Percentiles rank a stretch among this genome's conserved stretches.
These are phyloP conservation scores for Trypoxylus dichotomus DNA, from an alignment of 1,140 invertebrate genomes.

Conservation along the genomic window DNA sequence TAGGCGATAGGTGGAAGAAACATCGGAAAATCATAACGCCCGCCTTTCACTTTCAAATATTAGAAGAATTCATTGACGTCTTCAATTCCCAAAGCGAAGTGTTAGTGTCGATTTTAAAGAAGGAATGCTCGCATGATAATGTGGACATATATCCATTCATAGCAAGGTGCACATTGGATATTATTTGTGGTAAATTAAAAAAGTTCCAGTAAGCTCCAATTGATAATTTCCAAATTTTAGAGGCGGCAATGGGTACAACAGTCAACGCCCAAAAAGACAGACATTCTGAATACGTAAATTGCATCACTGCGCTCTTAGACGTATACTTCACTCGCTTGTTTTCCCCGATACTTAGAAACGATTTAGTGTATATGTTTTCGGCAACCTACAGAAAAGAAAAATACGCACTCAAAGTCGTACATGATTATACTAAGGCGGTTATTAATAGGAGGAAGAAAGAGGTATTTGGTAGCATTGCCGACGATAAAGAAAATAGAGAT, in stretches of 20 bases:
- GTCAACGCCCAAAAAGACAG: constrained; percentile 69
- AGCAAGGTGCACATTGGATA: constrained; percentile 69
- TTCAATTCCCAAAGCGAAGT: constrained; percentile 56
- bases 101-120: constrained; percentile 61
- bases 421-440: constrained; percentile 69
- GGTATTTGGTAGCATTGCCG: constrained; percentile 27
- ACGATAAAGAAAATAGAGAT: constrained; percentile 28
- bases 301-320: constrained; percentile 61
- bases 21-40: background rate
- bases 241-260: constrained; percentile 70
- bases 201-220: constrained; percentile 29
- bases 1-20: background rate
- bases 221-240: constrained; percentile 47
- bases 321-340: constrained; percentile 53
- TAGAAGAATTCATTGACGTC: constrained; percentile 47
- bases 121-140: constrained; percentile 41
- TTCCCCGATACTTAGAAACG: constrained; percentile 45
- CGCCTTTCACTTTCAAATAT: background rate
- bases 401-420: constrained; percentile 63
- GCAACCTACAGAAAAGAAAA: constrained; percentile 50
- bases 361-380: constrained; percentile 42
- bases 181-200: constrained; percentile 65
- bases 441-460: constrained; percentile 53
- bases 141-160: constrained; percentile 67
- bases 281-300: constrained; percentile 73